These are phyloP conservation scores for Hydra vulgaris DNA, from an alignment of 30 jellyfish, hydroid and myxozoan genomes.

Conservation along the genomic window DNA sequence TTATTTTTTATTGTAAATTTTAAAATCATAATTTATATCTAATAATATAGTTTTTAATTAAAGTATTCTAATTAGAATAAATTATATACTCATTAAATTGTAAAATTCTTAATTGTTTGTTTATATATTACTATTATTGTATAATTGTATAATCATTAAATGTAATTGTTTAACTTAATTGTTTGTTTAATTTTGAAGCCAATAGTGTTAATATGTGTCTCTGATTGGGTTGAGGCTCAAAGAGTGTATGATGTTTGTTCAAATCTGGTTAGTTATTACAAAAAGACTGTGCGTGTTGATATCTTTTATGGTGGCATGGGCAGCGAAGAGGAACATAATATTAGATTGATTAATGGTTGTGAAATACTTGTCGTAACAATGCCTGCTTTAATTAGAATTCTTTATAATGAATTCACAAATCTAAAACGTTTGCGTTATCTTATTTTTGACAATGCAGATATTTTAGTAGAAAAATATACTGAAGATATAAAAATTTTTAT, in stretches of 20 bases:
- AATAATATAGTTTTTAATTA: too few relatives aligned
- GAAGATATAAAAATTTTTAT: conserved; percentile 52
- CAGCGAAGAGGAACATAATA: conserved; percentile 36
- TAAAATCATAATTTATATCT: too few relatives aligned
- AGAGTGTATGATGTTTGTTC: conserved; percentile 34
- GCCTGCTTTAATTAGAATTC: conserved; percentile 35
- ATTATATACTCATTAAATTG: too few relatives aligned
- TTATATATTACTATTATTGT: too few relatives aligned
- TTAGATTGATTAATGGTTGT: conserved; percentile 71
- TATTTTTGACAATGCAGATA: conserved; percentile 60
- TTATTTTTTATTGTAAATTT: not conserved
- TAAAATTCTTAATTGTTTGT: too few relatives aligned
- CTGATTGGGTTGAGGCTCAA: conserved; percentile 63
- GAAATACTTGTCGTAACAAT: conserved; percentile 63
- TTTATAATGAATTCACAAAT: conserved; percentile 54
- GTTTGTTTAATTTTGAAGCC: conserved; percentile 42
- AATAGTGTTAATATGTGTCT: conserved; percentile 34
- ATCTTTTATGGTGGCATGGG: conserved; percentile 71
- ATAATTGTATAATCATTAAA: not conserved
- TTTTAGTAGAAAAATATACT: conserved; percentile 49
- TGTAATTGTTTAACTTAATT: not conserved
- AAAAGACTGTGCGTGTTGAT: conserved; percentile 29
- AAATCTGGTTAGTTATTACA: conserved; percentile 26
- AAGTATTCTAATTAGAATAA: too few relatives aligned
- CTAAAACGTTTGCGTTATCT: conserved; percentile 58